A percentile compares a stretch with the other conserved stretches of the same genome.
These are phyloP conservation scores for Masnerella sp. DNA, from an alignment of 2,888 invertebrate species.

Conservation along the genomic window DNA sequence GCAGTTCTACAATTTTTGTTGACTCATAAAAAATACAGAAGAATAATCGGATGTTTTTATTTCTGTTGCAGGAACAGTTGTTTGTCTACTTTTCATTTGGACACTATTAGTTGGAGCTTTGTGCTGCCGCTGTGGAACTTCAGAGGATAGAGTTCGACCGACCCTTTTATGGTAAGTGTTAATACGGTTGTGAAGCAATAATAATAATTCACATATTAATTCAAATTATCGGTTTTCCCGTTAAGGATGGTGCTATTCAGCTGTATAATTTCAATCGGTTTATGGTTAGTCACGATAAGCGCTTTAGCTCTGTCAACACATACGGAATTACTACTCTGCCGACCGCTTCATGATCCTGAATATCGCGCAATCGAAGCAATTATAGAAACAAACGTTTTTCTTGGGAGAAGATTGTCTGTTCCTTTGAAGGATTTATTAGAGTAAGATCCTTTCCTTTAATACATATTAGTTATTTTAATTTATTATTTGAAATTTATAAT, in stretches of 20 bases:
- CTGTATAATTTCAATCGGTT: constrained; percentile 80
- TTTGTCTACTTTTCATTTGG: constrained; percentile 70
- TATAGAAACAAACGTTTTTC: constrained; percentile 79
- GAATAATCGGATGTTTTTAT: no score
- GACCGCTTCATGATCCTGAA: constrained; percentile 84
- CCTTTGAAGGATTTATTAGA: constrained; percentile 80
- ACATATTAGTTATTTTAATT: no score
- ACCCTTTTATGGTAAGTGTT: constrained; percentile 70
- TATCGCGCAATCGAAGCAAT: constrained; percentile 83
- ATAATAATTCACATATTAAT: neutral
- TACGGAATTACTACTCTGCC: constrained; percentile 85
- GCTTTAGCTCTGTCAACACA: constrained; percentile 83
- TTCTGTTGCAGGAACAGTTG: constrained; percentile 67
- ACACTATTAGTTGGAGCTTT: constrained; percentile 69
- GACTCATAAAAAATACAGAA: no score
- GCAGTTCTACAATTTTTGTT: no score
- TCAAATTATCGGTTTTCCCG: neutral
- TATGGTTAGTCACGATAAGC: constrained; percentile 81
- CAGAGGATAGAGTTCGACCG: constrained; percentile 69
- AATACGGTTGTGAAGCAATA: neutral
- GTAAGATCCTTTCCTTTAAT: constrained; percentile 75
- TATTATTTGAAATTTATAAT: no score
- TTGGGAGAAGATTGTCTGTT: constrained; percentile 78
- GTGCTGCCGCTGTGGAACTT: constrained; percentile 71
- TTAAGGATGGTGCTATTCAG: constrained; percentile 78